phyloP scores from a whole-genome alignment of 2,113 vertebrate genomes.

The Zapus hudsonius region DNA sequence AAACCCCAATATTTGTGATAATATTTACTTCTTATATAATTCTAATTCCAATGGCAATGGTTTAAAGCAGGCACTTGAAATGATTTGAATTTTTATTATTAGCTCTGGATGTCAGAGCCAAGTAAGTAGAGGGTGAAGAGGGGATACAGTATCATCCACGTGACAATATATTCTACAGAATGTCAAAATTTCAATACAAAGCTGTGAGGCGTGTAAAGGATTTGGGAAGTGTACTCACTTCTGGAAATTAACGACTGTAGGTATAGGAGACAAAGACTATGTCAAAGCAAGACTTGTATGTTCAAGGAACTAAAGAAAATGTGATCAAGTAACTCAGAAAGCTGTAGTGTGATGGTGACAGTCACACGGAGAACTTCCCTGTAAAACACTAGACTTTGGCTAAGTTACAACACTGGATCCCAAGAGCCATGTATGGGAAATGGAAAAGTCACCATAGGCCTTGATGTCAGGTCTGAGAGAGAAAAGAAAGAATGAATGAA shows the following conservation, averaged over 20 bases:
- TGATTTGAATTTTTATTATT: too few relatives aligned
- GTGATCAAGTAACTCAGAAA: not conserved
- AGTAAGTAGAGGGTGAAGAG: fast-evolving
- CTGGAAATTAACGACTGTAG: fast-evolving
- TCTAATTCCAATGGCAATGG: not conserved
- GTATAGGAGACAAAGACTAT: not conserved
- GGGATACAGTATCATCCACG: not conserved
- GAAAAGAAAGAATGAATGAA: not conserved
- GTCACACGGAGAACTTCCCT: not conserved
- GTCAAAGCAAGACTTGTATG: not conserved
- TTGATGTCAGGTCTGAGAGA: not conserved
- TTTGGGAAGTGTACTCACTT: fast-evolving
- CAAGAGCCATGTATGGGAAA: not conserved
- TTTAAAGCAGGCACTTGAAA: not conserved
- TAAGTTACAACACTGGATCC: not conserved
- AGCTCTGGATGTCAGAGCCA: fast-evolving
- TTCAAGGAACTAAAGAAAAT: not conserved
- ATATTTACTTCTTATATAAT: not conserved
- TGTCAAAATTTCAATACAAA: not conserved
- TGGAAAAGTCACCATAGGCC: not conserved
- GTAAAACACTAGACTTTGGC: not conserved
- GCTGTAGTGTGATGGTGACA: fast-evolving
- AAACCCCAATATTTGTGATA: not conserved
- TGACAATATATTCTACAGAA: not conserved
- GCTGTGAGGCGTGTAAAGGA: not conserved